Evolutionary conservation across 2,888 invertebrate genomes (phyloP).

Genomic region (Melanophora roralis): DNA sequence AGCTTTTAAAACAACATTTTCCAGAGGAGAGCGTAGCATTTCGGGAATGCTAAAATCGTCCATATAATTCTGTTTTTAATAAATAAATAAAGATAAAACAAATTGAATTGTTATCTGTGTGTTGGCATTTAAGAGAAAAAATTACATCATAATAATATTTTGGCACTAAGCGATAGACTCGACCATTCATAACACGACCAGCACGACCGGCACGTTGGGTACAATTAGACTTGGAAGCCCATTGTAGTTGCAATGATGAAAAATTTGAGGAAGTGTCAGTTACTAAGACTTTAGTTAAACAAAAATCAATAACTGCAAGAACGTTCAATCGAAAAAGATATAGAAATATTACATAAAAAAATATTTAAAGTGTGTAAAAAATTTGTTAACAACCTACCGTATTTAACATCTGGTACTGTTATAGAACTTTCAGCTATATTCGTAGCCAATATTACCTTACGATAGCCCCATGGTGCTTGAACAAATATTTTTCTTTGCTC

Average conservation of each 20-base stretch:
- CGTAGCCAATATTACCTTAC: slow-evolving; percentile 92
- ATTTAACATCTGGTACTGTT: slow-evolving; percentile 91
- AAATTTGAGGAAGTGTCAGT: slow-evolving; percentile 86
- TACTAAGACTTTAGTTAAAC: slow-evolving; percentile 89
- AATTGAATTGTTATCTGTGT: too few species aligned
- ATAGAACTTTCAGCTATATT: slow-evolving; percentile 96
- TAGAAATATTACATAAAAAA: background rate
- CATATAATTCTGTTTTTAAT: slow-evolving; percentile 77
- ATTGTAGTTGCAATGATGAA: slow-evolving; percentile 83
- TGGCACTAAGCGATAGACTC: slow-evolving; percentile 89
- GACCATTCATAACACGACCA: slow-evolving; percentile 90
- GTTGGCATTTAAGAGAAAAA: background rate
- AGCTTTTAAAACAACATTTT: slow-evolving; percentile 86
- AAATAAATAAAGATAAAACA: too few species aligned
- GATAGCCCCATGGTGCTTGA: slow-evolving; percentile 70
- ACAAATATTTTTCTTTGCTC: slow-evolving; percentile 83
- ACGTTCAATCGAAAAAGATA: too few species aligned
- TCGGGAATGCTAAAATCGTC: slow-evolving; percentile 83
- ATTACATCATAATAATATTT: slow-evolving; percentile 80
- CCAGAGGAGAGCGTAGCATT: slow-evolving; percentile 88
- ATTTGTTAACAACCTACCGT: slow-evolving; percentile 74
- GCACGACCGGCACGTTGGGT: slow-evolving; percentile 93
- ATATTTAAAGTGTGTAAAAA: background rate
- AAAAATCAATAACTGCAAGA: slow-evolving; percentile 96
- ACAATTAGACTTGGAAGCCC: slow-evolving; percentile 94